Evolutionary conservation across 2,888 invertebrate genomes (phyloP).

Genomic region (Drepanosiphum platanoidis): DNA sequence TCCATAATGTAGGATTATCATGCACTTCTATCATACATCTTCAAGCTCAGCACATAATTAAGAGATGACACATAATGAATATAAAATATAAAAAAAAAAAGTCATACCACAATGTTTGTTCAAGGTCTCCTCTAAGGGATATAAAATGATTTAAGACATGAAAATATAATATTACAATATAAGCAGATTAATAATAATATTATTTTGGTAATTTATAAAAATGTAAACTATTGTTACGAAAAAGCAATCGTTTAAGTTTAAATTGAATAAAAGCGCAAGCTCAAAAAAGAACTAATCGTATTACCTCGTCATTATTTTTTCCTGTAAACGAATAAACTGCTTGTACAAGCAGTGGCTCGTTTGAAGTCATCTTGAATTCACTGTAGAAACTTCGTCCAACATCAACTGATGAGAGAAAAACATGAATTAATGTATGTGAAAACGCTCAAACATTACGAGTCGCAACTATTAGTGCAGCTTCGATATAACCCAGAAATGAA

Average conservation of each 20-base stretch:
- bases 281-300: conserved; percentile 63
- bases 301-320: conserved; percentile 95
- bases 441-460: not conserved
- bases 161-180: conserved; percentile 46
- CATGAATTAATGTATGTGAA: conserved; percentile 7
- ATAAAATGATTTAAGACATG: conserved; percentile 56
- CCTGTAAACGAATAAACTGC: conserved; percentile 95
- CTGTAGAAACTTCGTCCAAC: conserved; percentile 2
- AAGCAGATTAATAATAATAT: conserved; percentile 33
- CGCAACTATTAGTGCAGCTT: not conserved
- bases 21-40: conserved; percentile 17
- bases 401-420: conserved; percentile 31
- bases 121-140: conserved; percentile 54
- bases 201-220: conserved; percentile 1
- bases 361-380: conserved; percentile 43
- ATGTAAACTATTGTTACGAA: conserved; percentile 14
- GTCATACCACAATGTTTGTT: conserved; percentile 51
- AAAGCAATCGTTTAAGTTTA: conserved; percentile 11
- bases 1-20: not conserved
- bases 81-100: conserved; percentile 40
- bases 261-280: not conserved
- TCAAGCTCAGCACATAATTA: not conserved
- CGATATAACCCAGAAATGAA: conserved; percentile 11
- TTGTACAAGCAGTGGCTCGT: conserved; percentile 78
- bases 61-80: not conserved